Base-by-base conservation (phyloP, 2,888 invertebrate species). In the Drosophila borealis region DNA sequence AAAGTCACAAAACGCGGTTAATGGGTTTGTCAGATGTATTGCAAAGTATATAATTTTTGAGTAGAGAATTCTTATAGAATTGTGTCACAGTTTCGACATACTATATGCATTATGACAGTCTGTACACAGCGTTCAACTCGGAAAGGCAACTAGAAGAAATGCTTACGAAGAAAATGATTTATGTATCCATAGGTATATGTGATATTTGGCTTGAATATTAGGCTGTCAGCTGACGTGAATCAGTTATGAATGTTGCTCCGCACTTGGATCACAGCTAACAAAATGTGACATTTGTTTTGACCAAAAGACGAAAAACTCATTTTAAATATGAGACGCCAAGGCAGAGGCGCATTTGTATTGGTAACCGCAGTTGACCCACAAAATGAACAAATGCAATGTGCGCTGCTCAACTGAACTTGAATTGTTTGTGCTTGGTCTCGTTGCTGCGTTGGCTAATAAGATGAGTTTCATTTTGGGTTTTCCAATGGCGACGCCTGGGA, bases 401-500 rank as follows among this genome's bases (percentile, higher is more conserved):
- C 33, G 17, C n/a, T 11, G 61, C 33, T 25, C 39, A 55, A 56
- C 41, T 66, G 73, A 56, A 65, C 60, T 60, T 72, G 73, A 72
- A 56, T 39, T 45, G 65, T 42, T 37, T 51, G 13, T 19, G 39
- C 6, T 49, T 17, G 17, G 14, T 48, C n/a, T 6, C 11, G 36
- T 8, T 37, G 29, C 19, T 46, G 29, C 46, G 44, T 64, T 68
- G 50, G 34, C 49, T n/a, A 73, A 59, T n/a, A 36, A 63, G 62
- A 68, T 68, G 69, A 62, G 68, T 49, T 74, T 50, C 65, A 45
- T 21, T 64, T 50, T 29, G 39, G 44, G 49, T 57, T 57, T 73
- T 44, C 41, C 67, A 73, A 73, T 63, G 48, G 29, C 64, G 25
- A 46, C 64, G 64, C 42, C 65, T 65, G 72, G 51, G 55, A 74